Base-by-base conservation (phyloP, 2,888 invertebrate species). In the Pheosia gnoma region DNA sequence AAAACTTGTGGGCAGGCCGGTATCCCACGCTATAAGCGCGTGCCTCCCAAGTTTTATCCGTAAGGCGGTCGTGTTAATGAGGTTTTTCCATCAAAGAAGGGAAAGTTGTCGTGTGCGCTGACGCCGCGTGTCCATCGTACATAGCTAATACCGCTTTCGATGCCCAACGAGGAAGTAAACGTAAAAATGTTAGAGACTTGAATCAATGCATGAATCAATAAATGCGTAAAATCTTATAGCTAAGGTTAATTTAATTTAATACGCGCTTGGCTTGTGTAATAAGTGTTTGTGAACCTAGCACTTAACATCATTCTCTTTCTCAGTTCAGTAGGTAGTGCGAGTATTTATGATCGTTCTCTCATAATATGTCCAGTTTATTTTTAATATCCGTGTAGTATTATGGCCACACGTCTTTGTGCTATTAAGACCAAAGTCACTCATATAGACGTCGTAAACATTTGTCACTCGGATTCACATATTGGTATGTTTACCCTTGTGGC, bases 101-200 rank as follows among this genome's bases (percentile, higher is more conserved):
- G 91, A 92, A 92, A 91, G 91, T 91, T 87, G 86, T 85, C 85
- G 87, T 86, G 85, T 87, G 79, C 80, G 71, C 72, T 74, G 78
- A 78, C 77, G 79, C 82, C 81, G 85, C 85, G 81, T 87, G 88
- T 87, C 86, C 86, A 87, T 88, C 89, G 86, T 85, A 87, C 87
- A 83, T 85, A 85, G 86, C 85, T 88, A 86, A 89, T 87, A 87
- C 90, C 83, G 89, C 90, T 90, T 91, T 90, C 90, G 85, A 86
- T 90, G 81, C 77, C 83, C 82, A 85, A 88, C 81, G 80, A 89
- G 90, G 91, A 91, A 91, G 81, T 84, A 75, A 78, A 81, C 74
- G 74, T 78, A 72, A 77, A 81, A 82, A 53, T 10, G 37, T 53
- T 25, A 36, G 13, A 59, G 66, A 59, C 58, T 66, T 67, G 60